Evolutionary conservation across 2,888 invertebrate species (phyloP), one percentile per base, ranked within the genome.

Genomic region (Antheraea yamamai): DNA sequence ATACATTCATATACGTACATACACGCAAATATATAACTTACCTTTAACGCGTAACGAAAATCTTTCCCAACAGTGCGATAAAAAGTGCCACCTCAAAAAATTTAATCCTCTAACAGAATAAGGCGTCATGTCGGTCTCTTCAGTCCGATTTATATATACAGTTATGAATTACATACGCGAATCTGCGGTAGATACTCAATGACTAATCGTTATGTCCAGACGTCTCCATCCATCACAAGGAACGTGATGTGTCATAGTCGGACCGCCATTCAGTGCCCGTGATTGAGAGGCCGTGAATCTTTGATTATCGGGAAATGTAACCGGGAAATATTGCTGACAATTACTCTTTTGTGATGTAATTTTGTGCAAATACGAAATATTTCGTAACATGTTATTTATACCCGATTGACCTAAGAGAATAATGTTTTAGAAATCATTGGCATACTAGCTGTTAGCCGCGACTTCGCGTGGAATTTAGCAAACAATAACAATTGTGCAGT

Each of bases 161-260:
- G 82, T 80, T 83, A 84, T 84, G 85, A 84, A 85, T 86, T 83
- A 82, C 83, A 82, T 76, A 80, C 81, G 80, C 79, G 81, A 78
- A 80, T 80, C 77, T 82, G 79, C 80, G 82, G 81, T 81, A 81
- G 83, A 82, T 80, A 79, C 78, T 77, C 79, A 81, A 87, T 90
- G 90, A 90, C 89, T 90, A 89, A 90, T 89, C 88, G 87, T 82
- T 85, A 85, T 80, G 86, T 85, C 87, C 88, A 85, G 87, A 87
- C 82, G 87, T 84, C 86, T 88, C 80, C 86, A 90, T 90, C 90
- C 82, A 90, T 90, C 90, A 90, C 78, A 14, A 73, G 70, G 80
- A 87, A 87, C 88, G 88, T 88, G 89, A 86, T 89, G 88, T 89
- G 89, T 90, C 89, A 90, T 90, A 87, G 81, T 81, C 79, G 82